Conservation (phyloP, 2,113 vertebrate genomes). For the Dromaius novaehollandiae region DNA sequence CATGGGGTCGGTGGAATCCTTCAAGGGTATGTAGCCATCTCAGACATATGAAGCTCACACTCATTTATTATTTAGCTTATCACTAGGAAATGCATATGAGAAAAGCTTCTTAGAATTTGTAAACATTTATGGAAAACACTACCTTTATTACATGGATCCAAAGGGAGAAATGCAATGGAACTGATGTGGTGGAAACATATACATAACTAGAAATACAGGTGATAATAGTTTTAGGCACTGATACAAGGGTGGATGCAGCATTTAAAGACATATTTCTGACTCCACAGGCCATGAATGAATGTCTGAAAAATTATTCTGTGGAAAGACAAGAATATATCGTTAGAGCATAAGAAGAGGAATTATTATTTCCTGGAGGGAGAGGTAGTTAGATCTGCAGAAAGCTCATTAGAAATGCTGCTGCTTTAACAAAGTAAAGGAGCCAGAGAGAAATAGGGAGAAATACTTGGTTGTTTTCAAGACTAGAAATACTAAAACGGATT, state of each 20-base stretch:
- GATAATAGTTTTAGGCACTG: neutral
- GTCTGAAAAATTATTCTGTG: neutral
- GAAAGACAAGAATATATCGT: slow-evolving; percentile 11
- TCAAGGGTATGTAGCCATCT: neutral
- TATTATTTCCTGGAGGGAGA: neutral
- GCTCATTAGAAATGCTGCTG: neutral
- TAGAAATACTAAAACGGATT: neutral
- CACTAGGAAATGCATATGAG: neutral
- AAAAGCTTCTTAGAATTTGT: slow-evolving; percentile 10
- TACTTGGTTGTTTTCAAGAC: neutral
- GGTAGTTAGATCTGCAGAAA: neutral
- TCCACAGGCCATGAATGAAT: neutral
- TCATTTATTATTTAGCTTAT: slow-evolving; percentile 34
- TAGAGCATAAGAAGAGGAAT: neutral
- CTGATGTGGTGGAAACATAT: neutral
- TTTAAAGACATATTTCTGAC: neutral
- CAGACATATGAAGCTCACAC: neutral
- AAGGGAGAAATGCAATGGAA: neutral
- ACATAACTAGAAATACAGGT: neutral
- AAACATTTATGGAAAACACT: neutral
- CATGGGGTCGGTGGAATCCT: neutral
- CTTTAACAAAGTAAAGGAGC: neutral
- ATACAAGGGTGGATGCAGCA: neutral
- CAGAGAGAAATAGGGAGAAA: neutral
- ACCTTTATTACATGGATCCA: neutral